Conservation (phyloP, 2,113 vertebrate species). For the Poicephalus meyeri region DNA sequence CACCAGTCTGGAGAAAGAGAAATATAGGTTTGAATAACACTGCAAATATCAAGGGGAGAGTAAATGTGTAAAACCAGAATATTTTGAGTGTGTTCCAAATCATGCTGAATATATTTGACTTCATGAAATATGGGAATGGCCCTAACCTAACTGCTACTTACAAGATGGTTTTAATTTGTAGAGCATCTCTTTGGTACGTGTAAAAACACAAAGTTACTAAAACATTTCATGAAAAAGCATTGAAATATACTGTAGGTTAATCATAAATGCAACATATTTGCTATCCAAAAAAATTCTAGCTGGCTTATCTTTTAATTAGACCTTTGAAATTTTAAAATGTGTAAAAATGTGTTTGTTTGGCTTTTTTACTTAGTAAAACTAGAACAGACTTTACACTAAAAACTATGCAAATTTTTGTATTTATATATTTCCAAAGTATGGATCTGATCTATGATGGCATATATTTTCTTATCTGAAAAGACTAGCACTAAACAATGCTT, state of each 20-base stretch:
- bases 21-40: slow-evolving; percentile 34
- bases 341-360: neutral
- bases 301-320: neutral
- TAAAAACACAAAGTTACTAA: neutral
- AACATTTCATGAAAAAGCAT: neutral
- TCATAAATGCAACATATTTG: neutral
- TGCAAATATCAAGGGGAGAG: slow-evolving; percentile 9
- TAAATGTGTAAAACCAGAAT: neutral
- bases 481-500: neutral
- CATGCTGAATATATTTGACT: neutral
- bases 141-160: neutral
- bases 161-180: neutral
- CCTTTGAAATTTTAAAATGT: neutral
- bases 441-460: neutral
- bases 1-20: slow-evolving; percentile 73
- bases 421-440: neutral
- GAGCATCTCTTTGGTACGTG: neutral
- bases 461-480: neutral
- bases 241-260: neutral
- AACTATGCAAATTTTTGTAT: neutral
- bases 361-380: neutral
- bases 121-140: neutral
- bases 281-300: neutral
- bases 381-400: neutral
- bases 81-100: slow-evolving; percentile 19